Evolutionary conservation across 2,797 vertebrate genomes (phyloP), one percentile per base, ranked within the genome.

Genomic region (Vultur gryphus): DNA sequence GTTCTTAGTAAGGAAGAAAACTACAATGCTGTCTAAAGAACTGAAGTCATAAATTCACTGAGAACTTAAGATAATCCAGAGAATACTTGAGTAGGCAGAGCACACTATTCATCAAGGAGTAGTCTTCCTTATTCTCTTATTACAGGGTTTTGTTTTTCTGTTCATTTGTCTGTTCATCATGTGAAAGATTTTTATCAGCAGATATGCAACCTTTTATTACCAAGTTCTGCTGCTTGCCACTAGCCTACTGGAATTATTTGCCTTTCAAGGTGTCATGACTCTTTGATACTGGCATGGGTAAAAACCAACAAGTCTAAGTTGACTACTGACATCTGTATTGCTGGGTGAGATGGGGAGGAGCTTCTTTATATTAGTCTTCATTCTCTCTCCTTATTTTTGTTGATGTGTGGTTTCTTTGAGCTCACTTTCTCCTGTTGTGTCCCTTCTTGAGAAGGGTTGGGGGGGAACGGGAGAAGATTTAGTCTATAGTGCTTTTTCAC

Each of bases 91-190:
- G 21, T 57, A 80, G 54, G 31, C 75, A 85, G 71, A 87, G 20
- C 28, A 21, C 21, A 6, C 46, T 62, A 7, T 83, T 90, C 7
- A 13, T 44, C 0, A 0, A 62, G 17, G 28, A n/a, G 24, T 82
- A 16, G 82, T 85, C 29, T 55, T 92, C 48, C 19, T 57, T 87
- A 28, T n/a, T 80, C 28, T 67, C 20, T 70, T 35, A 23, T 18
- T n/a, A 14, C 23, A 16, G 43, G 7, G 23, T n/a, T 93, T 71
- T 70, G 44, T 4, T 54, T 54, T 92, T 85, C 65, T 76, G 11
- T 70, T 80, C 6, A 4, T 90, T 79, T 8, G 2, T 82, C 58
- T 80, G 52, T 78, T 78, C 16, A 24, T 75, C 13, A 48, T 14
- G 58, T 73, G 66, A 62, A 90, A 72, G 48, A 46, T 73, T 81